These are phyloP conservation scores for Limnodromus scolopaceus DNA, from an alignment of 2,797 vertebrate species.

Conservation along the genomic window DNA sequence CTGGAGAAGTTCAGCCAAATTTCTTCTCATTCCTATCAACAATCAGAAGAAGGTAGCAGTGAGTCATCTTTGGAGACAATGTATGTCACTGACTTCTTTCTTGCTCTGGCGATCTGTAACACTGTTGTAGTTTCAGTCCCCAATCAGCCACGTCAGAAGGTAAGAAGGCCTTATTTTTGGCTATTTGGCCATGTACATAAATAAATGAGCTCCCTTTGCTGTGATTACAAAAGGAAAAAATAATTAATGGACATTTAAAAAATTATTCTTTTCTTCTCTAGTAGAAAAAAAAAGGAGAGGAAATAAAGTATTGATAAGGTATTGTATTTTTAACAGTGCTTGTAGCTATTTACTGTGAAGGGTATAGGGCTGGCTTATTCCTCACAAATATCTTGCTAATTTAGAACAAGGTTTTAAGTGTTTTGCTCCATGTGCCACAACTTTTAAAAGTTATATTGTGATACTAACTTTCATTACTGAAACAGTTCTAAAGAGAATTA, in stretches of 20 bases:
- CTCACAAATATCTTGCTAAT: neutral
- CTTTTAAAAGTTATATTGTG: neutral
- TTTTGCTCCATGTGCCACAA: neutral
- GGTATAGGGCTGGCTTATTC: neutral
- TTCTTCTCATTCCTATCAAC: constrained; percentile 52
- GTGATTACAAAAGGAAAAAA: neutral
- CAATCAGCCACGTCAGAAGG: constrained; percentile 82
- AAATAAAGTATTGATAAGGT: neutral
- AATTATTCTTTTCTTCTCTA: neutral
- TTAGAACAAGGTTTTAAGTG: neutral
- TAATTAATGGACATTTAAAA: neutral
- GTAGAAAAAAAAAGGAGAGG: neutral
- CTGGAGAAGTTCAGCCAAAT: constrained; percentile 84
- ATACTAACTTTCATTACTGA: neutral
- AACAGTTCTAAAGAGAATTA: neutral
- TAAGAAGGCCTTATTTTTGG: constrained; percentile 34
- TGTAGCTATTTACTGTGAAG: neutral
- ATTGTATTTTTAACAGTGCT: neutral
- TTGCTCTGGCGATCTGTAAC: constrained; percentile 93
- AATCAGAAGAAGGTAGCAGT: neutral
- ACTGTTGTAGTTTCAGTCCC: constrained; percentile 93
- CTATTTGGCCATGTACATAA: neutral
- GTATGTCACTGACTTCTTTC: constrained; percentile 91
- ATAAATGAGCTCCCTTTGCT: neutral
- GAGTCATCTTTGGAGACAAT: constrained; percentile 76